These are phyloP conservation scores for Loriculus beryllinus DNA, from an alignment of 2,797 vertebrate genomes.

Conservation along the genomic window DNA sequence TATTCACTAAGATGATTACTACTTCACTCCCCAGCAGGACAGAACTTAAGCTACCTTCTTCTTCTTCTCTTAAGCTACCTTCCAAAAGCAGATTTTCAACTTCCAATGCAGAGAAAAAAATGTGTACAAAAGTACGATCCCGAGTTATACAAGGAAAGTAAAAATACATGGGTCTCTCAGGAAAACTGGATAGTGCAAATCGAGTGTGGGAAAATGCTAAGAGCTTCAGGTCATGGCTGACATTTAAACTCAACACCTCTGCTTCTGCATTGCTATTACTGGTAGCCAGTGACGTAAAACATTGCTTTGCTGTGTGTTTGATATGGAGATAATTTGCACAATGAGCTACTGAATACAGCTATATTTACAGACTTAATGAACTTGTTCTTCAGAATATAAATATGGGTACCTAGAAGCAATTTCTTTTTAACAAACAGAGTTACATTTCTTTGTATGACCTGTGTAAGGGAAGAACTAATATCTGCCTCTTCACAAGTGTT, in stretches of 20 bases:
- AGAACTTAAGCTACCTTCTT: neutral
- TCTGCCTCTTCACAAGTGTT: neutral
- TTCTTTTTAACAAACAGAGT: neutral
- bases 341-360: neutral
- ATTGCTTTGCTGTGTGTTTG: neutral
- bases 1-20: neutral
- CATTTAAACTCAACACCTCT: constrained; percentile 67
- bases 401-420: neutral
- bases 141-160: neutral
- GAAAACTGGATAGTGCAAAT: constrained; percentile 24
- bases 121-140: neutral
- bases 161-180: constrained; percentile 25
- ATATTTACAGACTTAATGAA: neutral
- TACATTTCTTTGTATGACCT: neutral
- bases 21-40: neutral
- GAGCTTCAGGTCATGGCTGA: constrained; percentile 57
- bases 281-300: constrained; percentile 31
- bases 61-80: neutral
- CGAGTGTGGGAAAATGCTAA: constrained; percentile 42
- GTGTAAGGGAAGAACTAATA: neutral
- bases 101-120: neutral
- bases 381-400: neutral
- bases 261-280: constrained; percentile 23
- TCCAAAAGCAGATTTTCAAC: neutral
- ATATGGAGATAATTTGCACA: neutral